Evolutionary conservation across 2,888 invertebrate genomes (phyloP).

Genomic region (Agriopis aurantiaria): DNA sequence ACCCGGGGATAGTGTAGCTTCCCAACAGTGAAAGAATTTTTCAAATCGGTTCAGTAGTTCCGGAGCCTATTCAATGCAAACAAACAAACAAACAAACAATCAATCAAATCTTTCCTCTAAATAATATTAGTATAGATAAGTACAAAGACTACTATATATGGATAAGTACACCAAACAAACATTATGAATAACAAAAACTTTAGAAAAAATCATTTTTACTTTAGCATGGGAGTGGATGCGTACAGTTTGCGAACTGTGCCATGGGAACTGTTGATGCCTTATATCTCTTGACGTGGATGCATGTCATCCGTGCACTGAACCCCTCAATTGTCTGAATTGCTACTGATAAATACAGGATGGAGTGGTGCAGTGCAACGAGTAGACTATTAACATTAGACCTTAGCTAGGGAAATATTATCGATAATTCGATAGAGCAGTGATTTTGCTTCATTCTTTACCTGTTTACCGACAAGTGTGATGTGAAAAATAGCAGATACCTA

Average conservation of each 20-base stretch:
- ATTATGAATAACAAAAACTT: too few species aligned
- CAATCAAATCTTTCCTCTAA: too few species aligned
- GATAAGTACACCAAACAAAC: too few species aligned
- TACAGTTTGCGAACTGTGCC: not conserved
- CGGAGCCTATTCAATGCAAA: too few species aligned
- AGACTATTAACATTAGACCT: slow-evolving; percentile 5
- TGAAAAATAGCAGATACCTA: not conserved
- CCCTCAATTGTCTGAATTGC: slow-evolving; percentile 60
- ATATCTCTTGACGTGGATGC: slow-evolving; percentile 48
- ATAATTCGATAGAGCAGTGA: not conserved
- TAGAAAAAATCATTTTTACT: not conserved
- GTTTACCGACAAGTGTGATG: not conserved
- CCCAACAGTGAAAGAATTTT: too few species aligned
- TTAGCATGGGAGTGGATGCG: too few species aligned
- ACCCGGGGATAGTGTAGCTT: too few species aligned
- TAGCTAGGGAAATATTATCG: slow-evolving; percentile 5
- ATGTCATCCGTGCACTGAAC: slow-evolving; percentile 60
- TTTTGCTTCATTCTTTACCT: slow-evolving; percentile 6
- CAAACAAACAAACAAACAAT: too few species aligned
- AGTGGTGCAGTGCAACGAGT: slow-evolving; percentile 32
- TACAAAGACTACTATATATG: too few species aligned
- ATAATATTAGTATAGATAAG: too few species aligned
- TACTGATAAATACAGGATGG: slow-evolving; percentile 45
- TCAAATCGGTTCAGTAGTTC: too few species aligned
- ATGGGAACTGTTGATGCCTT: slow-evolving; percentile 15